Evolutionary conservation across 2,888 invertebrate species (phyloP).

Genomic region (Pelosia muscerda): DNA sequence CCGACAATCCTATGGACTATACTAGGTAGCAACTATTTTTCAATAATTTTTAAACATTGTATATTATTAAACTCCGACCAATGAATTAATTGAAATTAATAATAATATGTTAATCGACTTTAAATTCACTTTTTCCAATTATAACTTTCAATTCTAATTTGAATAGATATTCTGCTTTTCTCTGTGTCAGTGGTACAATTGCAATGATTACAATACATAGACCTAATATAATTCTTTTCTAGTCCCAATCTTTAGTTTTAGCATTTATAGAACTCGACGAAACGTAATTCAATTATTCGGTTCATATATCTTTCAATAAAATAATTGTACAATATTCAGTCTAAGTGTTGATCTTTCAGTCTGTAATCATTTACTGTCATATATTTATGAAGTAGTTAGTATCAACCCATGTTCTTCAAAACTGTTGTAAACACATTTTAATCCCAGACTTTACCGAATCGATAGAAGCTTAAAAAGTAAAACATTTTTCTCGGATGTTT

Average conservation of each 20-base stretch:
- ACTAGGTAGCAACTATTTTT: no score
- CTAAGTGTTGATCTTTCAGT: background rate
- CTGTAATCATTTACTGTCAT: background rate
- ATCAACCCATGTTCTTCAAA: background rate
- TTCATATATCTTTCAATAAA: no score
- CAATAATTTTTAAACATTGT: no score
- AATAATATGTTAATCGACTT: no score
- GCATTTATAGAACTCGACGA: background rate
- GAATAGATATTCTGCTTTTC: no score
- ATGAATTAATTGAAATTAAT: no score
- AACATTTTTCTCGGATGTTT: slow-evolving; percentile 39
- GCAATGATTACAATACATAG: background rate
- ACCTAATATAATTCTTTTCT: background rate
- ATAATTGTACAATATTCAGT: background rate
- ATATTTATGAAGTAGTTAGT: background rate
- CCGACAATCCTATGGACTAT: no score
- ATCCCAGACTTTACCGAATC: slow-evolving; percentile 8
- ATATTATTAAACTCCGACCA: no score
- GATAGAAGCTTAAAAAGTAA: slow-evolving; percentile 28
- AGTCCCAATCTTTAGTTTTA: background rate
- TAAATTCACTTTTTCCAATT: no score
- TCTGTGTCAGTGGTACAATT: background rate
- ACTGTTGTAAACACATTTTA: background rate
- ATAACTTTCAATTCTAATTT: no score
- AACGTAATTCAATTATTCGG: no score